Evolutionary conservation across 2,888 invertebrate species (phyloP).

Genomic region (Masnerella sp.): DNA sequence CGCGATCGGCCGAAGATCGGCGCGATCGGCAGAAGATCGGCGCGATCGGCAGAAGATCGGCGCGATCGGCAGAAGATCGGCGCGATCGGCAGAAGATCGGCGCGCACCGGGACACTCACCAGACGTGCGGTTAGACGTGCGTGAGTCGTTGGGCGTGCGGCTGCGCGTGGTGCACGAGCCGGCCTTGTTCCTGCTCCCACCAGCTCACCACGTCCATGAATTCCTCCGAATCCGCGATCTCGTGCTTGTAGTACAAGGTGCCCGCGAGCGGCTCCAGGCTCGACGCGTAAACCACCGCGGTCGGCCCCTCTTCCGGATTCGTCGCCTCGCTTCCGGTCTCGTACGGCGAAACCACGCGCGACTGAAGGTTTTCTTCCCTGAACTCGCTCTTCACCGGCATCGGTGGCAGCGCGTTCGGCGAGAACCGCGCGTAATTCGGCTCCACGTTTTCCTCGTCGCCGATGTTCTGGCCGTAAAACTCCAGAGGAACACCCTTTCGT

Average conservation of each 20-base stretch:
- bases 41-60: constrained; percentile 27
- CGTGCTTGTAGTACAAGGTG: constrained; percentile 74
- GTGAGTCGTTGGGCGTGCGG: constrained; percentile 73
- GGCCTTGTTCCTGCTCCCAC: constrained; percentile 77
- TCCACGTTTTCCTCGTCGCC: constrained; percentile 76
- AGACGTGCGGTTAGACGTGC: constrained; percentile 71
- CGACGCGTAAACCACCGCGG: constrained; percentile 70
- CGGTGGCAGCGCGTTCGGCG: constrained; percentile 69
- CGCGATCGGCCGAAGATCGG: too few species aligned
- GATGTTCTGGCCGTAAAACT: constrained; percentile 69
- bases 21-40: too few species aligned
- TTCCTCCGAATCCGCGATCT: constrained; percentile 71
- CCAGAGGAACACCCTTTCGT: constrained; percentile 65
- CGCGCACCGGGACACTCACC: constrained; percentile 44
- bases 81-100: too few species aligned
- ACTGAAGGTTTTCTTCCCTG: constrained; percentile 70
- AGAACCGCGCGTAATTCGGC: constrained; percentile 66
- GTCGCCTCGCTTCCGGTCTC: constrained; percentile 54
- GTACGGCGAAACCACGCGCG: constrained; percentile 71
- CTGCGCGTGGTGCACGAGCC: constrained; percentile 71
- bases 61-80: constrained; percentile 32
- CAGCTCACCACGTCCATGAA: constrained; percentile 77
- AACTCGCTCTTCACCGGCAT: constrained; percentile 64
- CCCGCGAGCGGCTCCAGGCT: constrained; percentile 73
- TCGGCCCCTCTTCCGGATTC: constrained; percentile 69